Percentiles rank a stretch among this genome's conserved stretches.
These are phyloP conservation scores for Myathropa florea DNA, from an alignment of 2,888 invertebrate genomes.

Conservation along the genomic window DNA sequence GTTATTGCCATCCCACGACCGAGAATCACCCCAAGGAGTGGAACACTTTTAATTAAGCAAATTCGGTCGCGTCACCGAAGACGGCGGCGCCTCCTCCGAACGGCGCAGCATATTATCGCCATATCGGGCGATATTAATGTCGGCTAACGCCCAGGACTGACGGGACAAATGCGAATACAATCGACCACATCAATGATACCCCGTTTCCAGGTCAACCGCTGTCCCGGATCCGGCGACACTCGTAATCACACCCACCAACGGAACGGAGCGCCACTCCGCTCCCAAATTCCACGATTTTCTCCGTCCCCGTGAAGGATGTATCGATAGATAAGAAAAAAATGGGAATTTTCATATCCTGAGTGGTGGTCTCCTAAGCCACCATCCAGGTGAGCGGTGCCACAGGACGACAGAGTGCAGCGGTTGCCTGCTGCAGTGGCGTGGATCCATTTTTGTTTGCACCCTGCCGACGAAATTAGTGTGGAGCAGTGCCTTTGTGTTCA, in stretches of 20 bases:
- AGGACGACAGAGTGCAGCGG: neutral
- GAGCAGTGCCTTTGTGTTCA: slow-evolving; percentile 51
- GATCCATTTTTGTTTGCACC: slow-evolving; percentile 9
- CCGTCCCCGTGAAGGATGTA: neutral
- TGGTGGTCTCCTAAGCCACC: neutral
- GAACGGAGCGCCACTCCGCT: neutral
- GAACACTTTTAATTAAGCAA: slow-evolving; percentile 61
- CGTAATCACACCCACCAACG: slow-evolving; percentile 41
- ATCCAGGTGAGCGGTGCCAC: neutral
- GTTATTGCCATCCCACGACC: slow-evolving; percentile 33
- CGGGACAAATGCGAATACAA: slow-evolving; percentile 34
- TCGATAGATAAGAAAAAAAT: slow-evolving; percentile 14
- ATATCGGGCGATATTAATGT: slow-evolving; percentile 25
- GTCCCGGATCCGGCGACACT: slow-evolving; percentile 40
- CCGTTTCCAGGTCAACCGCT: slow-evolving; percentile 18
- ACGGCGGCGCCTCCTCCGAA: no score
- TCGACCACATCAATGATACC: slow-evolving; percentile 11
- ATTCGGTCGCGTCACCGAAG: slow-evolving; percentile 22
- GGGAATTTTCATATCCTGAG: slow-evolving; percentile 18
- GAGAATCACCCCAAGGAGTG: slow-evolving; percentile 52
- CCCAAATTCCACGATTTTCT: neutral
- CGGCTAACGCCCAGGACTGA: slow-evolving; percentile 23
- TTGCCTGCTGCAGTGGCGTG: neutral
- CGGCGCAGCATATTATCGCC: no score
- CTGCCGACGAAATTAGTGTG: neutral